Base-by-base conservation (phyloP, 2,888 invertebrate species). In the Galerucella calmariensis region DNA sequence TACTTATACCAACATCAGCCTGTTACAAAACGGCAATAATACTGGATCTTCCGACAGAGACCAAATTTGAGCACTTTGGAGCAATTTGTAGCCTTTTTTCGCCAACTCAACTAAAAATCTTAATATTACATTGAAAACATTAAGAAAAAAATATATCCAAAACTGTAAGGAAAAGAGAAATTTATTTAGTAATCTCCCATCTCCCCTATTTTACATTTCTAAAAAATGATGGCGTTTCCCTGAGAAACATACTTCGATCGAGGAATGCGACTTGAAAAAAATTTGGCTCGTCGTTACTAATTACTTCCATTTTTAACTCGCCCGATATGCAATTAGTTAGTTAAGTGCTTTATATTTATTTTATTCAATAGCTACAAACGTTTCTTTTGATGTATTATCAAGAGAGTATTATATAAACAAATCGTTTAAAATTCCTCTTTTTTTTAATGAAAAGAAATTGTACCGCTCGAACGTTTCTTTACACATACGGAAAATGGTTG, bases 221-320 rank as follows among this genome's bases (percentile, higher is more conserved):
- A 41, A 62, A 62, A 41, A 62, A 62, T 35, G 11, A 41, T n/a
- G 41, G 35, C 62, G 41, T 62, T 62, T 62, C 62, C 62, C 62
- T 62, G 62, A 62, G 62, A 62, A 62, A 62, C 35, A 16, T 62
- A 35, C 35, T 8, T 62, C 41, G 35, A 35, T 35, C 14, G 62
- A 62, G 41, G 62, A n/a, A 62, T 62, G 62, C 5, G 62, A 41
- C 41, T 62, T 35, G 35, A 61, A 48, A 41, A 59, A 62, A 62
- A 62, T 62, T 61, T 58, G 69, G 69, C 61, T 59, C 46, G 58
- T 59, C 35, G 59, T 56, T 56, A 35, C 69, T 69, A 69, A 69
- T 69, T 69, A 48, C 48, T 61, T 46, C 69, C 69, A 69, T 69
- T 69, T 69, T 69, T 61, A 69, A 69, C 69, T 69, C n/a, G 48